Conservation (phyloP, 2,888 invertebrate species). For the Meandrusa payeni region DNA sequence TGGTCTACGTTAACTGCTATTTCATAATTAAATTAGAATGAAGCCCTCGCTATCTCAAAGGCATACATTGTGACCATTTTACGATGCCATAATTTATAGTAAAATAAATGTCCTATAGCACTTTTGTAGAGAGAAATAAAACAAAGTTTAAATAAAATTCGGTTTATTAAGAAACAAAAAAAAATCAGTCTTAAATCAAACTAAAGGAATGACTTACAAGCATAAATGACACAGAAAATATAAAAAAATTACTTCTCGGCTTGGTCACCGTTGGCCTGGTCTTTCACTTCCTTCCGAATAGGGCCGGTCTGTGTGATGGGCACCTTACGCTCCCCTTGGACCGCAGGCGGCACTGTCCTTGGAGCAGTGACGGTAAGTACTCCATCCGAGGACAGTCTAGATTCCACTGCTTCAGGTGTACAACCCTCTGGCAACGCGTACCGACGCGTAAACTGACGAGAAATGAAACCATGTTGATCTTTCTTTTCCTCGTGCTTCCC, state of each 20-base stretch:
- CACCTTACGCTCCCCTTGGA: constrained; percentile 75
- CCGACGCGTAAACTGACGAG: constrained; percentile 87
- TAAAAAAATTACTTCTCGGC: constrained; percentile 32
- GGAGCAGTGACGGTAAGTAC: constrained; percentile 86
- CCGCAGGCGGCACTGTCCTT: constrained; percentile 47
- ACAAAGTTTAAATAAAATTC: not conserved
- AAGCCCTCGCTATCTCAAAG: too few species aligned
- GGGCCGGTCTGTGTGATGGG: constrained; percentile 83
- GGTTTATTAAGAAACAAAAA: constrained; percentile 26
- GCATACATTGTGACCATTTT: too few species aligned
- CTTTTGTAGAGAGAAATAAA: too few species aligned
- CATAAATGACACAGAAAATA: constrained; percentile 2
- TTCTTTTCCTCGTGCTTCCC: constrained; percentile 90
- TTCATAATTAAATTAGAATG: too few species aligned
- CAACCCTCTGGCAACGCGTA: constrained; percentile 89
- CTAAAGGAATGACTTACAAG: constrained; percentile 29
- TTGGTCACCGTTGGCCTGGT: constrained; percentile 66
- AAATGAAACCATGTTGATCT: constrained; percentile 87
- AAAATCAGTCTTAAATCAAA: constrained; percentile 34
- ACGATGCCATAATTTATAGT: too few species aligned
- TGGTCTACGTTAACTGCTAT: too few species aligned
- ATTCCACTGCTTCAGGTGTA: constrained; percentile 84
- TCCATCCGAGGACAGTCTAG: constrained; percentile 88
- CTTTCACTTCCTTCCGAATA: constrained; percentile 75
- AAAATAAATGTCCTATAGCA: too few species aligned